These are phyloP conservation scores for Nephila pilipes DNA, from an alignment of 1,140 invertebrate species.

Conservation along the genomic window DNA sequence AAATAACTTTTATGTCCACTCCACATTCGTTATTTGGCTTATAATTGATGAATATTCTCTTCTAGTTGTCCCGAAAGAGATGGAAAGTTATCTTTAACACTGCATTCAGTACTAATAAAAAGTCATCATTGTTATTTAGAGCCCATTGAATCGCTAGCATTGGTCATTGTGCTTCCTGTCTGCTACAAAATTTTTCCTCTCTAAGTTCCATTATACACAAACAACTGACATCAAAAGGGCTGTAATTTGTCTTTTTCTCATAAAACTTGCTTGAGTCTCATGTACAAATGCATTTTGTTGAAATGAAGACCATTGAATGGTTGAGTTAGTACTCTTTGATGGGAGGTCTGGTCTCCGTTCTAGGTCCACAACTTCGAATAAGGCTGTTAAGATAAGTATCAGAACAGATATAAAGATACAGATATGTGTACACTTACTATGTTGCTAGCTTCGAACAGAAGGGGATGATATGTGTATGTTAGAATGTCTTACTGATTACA, in stretches of 20 bases:
- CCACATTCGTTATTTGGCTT: not conserved
- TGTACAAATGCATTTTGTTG: not conserved
- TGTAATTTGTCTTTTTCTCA: slow-evolving; percentile 43
- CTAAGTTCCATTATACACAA: slow-evolving; percentile 3
- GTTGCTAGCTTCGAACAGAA: not conserved
- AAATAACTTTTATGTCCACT: not conserved
- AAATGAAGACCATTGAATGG: not conserved
- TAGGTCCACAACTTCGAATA: not conserved
- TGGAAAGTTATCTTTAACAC: not conserved
- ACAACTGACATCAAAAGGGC: not conserved
- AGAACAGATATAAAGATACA: too few species aligned
- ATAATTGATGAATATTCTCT: not conserved
- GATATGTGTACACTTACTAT: not conserved
- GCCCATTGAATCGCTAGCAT: not conserved
- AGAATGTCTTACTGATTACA: not conserved
- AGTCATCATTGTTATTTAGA: not conserved
- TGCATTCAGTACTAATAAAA: not conserved
- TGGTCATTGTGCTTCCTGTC: not conserved
- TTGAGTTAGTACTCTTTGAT: slow-evolving; percentile 23
- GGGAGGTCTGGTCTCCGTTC: not conserved
- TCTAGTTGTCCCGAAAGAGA: too few species aligned
- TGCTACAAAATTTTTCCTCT: not conserved
- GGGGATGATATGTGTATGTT: not conserved
- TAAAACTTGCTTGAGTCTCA: not conserved
- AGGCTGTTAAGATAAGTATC: not conserved